Evolutionary conservation across 2,113 vertebrate genomes (phyloP), one percentile per base, ranked within the genome.

Genomic region (Manacus vitellinus): DNA sequence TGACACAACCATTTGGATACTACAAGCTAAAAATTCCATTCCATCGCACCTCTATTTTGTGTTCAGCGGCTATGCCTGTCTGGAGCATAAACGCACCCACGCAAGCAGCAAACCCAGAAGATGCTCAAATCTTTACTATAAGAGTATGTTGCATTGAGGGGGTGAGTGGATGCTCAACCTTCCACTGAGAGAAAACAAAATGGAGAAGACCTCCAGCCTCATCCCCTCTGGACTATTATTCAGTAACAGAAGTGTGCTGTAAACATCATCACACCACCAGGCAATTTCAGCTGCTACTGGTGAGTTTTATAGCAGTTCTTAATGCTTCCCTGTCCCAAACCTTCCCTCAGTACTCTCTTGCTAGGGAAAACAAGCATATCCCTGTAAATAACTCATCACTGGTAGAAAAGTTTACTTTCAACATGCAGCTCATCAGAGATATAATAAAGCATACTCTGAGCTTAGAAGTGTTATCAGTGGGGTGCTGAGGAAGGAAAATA

Each of bases 111-210:
- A 10, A 43, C 47, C 39, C 20, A 65, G 39, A 61, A 22, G 4
- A 79, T 6, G 7, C 9, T 14, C 8, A 0, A 63, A 28, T n/a
- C 22, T 46, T 75, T 30, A 30, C 14, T 71, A 3, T 39, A 51
- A 25, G 3, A 43, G 10, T 23, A 15, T 3, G 2, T 7, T 70
- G 35, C 22, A 8, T 1, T 39, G 8, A 6, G 15, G 3, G 9
- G 4, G 6, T 4, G 23, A 79, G 14, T 58, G 67, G 63, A 79
- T 3, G 12, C n/a, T 73, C 55, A 54, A 2, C 51, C 41, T 92
- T 8, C 31, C 49, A 61, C 16, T 33, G 19, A 59, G 19, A 82
- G 17, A 55, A 66, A 73, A 47, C 0, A 1, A 68, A 44, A 15
- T 0, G 0, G 4, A 74, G 24, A 54, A 17, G 24, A 56, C 13